phyloP scores from a whole-genome alignment of 2,888 invertebrate species.

The Hylaea fasciaria region DNA sequence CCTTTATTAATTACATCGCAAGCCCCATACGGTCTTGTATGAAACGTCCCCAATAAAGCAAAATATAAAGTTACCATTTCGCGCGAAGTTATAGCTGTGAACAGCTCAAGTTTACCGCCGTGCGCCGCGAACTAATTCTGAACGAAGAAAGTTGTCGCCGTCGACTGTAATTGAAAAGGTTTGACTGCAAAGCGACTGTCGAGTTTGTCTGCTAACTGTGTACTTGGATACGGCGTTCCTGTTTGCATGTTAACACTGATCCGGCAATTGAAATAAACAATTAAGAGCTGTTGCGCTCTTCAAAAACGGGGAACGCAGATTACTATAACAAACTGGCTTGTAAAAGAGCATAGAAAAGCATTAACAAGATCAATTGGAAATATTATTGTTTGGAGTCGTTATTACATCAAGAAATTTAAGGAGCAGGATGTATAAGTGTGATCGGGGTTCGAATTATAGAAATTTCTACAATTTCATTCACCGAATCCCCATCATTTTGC shows the following conservation, averaged over 20 bases:
- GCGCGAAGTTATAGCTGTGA: constrained; percentile 21
- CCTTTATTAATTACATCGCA: no score
- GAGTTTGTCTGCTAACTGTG: neutral
- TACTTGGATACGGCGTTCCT: neutral
- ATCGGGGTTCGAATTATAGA: no score
- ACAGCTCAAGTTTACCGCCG: constrained; percentile 26
- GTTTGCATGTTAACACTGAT: no score
- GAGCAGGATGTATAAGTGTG: no score
- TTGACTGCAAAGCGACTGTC: constrained; percentile 6
- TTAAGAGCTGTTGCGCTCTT: no score
- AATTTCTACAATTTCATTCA: neutral
- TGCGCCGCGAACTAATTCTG: constrained; percentile 25
- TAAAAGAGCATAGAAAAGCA: no score
- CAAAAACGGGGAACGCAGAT: no score
- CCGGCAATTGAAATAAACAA: no score
- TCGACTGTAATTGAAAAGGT: constrained; percentile 13
- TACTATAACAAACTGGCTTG: no score
- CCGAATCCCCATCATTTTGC: constrained; percentile 11
- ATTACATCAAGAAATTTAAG: no score
- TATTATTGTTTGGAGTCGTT: no score
- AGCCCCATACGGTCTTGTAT: neutral
- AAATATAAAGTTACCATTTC: constrained; percentile 22
- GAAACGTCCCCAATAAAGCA: constrained; percentile 9
- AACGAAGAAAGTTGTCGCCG: constrained; percentile 11
- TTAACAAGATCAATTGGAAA: no score